These are phyloP conservation scores for Solenodon paradoxus DNA, from an alignment of 2,113 vertebrate genomes.

Conservation along the genomic window DNA sequence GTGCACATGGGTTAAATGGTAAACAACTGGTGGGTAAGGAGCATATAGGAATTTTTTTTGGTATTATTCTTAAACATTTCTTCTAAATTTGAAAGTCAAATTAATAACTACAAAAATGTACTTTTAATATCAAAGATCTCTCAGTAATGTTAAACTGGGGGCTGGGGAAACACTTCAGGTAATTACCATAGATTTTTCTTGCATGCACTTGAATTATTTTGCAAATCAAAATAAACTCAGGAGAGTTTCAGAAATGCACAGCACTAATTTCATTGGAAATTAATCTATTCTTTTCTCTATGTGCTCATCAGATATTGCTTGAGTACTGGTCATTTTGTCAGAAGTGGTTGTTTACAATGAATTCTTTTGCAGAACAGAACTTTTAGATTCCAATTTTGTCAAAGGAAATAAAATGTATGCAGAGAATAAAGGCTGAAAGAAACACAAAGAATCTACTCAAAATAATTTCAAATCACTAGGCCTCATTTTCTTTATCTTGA, in stretches of 20 bases:
- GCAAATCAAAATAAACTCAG: slow-evolving; percentile 34
- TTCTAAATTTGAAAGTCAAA: slow-evolving; percentile 27
- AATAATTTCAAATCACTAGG: slow-evolving; percentile 37
- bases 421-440: slow-evolving; percentile 31
- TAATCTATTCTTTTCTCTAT: slow-evolving; percentile 35
- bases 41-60: background rate
- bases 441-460: slow-evolving; percentile 33
- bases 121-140: slow-evolving; percentile 15
- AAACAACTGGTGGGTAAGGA: background rate
- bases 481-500: background rate
- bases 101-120: background rate
- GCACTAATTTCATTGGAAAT: slow-evolving; percentile 19
- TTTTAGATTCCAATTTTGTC: slow-evolving; percentile 46
- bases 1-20: background rate
- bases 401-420: slow-evolving; percentile 63
- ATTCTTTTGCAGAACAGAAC: slow-evolving; percentile 21
- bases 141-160: background rate
- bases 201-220: slow-evolving; percentile 47
- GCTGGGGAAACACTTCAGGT: background rate
- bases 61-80: background rate
- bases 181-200: slow-evolving; percentile 21
- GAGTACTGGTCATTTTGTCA: slow-evolving; percentile 25
- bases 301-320: slow-evolving; percentile 20
- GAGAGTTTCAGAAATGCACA: slow-evolving; percentile 4
- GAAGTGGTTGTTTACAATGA: background rate